Evolutionary conservation across 2,797 vertebrate species (phyloP), one percentile per base, ranked within the genome.

Genomic region (Oreortyx pictus): DNA sequence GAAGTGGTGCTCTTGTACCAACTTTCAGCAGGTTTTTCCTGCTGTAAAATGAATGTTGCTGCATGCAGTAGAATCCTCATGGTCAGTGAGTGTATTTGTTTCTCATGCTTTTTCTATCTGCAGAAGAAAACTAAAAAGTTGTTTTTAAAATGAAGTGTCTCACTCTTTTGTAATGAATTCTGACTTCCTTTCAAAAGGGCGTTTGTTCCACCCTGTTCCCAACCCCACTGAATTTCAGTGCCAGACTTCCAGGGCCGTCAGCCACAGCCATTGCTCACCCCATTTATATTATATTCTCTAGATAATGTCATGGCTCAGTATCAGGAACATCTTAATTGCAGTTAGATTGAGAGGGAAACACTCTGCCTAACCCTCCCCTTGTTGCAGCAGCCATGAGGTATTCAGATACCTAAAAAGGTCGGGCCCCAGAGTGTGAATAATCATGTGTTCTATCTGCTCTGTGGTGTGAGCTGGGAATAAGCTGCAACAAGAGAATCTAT

Each of bases 321-420:
- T 77, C 3, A 0, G 52, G 89, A 74, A 77, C 39, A 27, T 77
- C 66, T 91, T 93, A 91, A 93, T 86, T 94, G 89, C 80, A 17
- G 24, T 67, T 81, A 59, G 92, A 74, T 81, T 71, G 73, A 52
- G 84, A 89, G 77, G 62, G 79, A 50, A 76, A 39, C 35, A 15
- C 56, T 37, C 43, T 44, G 54, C 1, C 1, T 68, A 46, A 41
- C n/a, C 17, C 56, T 88, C 12, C 37, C 54, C 1, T 0, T 47
- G 50, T 89, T 8, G 2, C 76, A 29, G 49, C 70, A 54, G 67
- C 76, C 37, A 6, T 2, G 8, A 75, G 29, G 66, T 90, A 75
- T 86, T 94, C 88, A 92, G 73, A 66, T 79, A 77, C 75, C 77
- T 88, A 33, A 46, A 78, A 77, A 91, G 96, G 94, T 94, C 93